These are phyloP conservation scores for Trogon melanurus DNA, from an alignment of 2,113 vertebrate species.

Conservation along the genomic window DNA sequence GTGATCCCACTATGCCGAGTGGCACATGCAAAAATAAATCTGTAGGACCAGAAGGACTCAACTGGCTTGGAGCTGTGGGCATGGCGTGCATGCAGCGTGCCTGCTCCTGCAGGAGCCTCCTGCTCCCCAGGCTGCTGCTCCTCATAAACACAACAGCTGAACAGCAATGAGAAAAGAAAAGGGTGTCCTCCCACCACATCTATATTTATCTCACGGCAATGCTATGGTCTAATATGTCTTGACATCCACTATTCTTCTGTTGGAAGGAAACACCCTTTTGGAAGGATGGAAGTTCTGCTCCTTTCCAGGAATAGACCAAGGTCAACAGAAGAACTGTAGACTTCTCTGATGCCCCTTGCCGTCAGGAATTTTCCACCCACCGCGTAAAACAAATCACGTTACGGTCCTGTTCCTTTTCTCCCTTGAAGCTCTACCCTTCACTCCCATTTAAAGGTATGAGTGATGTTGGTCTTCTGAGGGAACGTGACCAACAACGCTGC, in stretches of 20 bases:
- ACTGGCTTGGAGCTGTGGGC: background rate
- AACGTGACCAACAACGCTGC: rapidly evolving
- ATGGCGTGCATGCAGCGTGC: rapidly evolving
- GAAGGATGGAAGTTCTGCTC: background rate
- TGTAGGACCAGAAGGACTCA: background rate
- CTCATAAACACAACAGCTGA: background rate
- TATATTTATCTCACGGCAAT: background rate
- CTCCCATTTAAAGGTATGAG: background rate
- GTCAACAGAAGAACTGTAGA: background rate
- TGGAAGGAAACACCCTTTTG: background rate
- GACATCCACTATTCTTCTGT: background rate
- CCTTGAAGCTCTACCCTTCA: background rate
- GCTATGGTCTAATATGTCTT: background rate
- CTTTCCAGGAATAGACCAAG: background rate
- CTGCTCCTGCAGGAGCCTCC: background rate
- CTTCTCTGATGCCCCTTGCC: background rate
- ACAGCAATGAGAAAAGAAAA: background rate
- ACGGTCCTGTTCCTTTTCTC: background rate
- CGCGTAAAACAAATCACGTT: background rate
- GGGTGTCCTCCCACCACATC: background rate
- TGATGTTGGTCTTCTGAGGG: background rate
- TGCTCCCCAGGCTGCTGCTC: background rate
- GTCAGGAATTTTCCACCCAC: background rate
- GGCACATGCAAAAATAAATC: background rate
- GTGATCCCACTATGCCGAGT: background rate